phyloP scores from a whole-genome alignment of 2,797 vertebrate genomes.

The Sphaeramia orbicularis region DNA sequence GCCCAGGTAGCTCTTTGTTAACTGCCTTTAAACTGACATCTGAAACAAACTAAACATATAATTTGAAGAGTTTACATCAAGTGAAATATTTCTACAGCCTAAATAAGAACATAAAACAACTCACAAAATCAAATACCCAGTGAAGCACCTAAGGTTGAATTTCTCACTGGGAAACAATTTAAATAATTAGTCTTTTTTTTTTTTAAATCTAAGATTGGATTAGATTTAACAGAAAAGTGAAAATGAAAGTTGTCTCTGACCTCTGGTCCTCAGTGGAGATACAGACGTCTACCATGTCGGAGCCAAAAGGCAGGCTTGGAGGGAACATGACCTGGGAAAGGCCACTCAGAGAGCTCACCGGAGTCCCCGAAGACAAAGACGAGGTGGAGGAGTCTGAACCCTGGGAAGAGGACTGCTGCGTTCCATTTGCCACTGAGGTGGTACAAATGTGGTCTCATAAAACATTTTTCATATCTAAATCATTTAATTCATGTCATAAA shows the following conservation, averaged over 20 bases:
- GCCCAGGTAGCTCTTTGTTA: too few species aligned
- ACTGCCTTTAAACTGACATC: too few species aligned
- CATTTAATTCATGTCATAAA: too few species aligned
- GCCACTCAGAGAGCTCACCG: constrained; percentile 88
- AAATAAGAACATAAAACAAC: too few species aligned
- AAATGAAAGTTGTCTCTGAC: constrained; percentile 23
- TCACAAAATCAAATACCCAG: too few species aligned
- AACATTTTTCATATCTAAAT: too few species aligned
- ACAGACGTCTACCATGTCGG: constrained; percentile 88
- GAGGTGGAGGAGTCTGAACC: constrained; percentile 93
- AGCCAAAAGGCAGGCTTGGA: constrained; percentile 70
- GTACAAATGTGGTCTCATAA: neutral
- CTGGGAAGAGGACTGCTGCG: constrained; percentile 80
- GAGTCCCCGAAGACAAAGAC: constrained; percentile 92
- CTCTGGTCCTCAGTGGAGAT: constrained; percentile 87
- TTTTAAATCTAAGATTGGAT: too few species aligned
- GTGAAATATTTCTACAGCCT: neutral
- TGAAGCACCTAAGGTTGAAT: too few species aligned
- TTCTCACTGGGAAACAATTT: too few species aligned
- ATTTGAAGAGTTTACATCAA: neutral
- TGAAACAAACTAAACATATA: neutral
- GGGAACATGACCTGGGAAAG: constrained; percentile 84
- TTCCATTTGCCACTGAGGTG: constrained; percentile 89
- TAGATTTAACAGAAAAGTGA: too few species aligned
- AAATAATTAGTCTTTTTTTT: too few species aligned